phyloP scores from a whole-genome alignment of 2,113 vertebrate species.

The Sprattus sprattus region DNA sequence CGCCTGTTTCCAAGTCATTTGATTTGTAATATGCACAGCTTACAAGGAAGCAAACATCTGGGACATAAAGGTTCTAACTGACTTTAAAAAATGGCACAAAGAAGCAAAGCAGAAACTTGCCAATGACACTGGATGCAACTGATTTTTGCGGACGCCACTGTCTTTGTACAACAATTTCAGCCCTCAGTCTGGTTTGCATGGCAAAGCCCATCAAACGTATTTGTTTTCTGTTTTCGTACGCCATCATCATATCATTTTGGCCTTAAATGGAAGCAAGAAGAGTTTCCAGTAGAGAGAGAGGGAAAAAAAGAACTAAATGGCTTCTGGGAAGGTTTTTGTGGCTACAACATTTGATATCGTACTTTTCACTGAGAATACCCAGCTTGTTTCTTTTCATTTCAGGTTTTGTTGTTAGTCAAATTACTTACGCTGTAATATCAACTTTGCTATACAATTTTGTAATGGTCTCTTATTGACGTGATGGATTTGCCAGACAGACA shows the following conservation, averaged over 20 bases:
- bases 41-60: neutral
- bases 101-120: neutral
- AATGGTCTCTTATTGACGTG: neutral
- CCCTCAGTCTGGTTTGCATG: neutral
- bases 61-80: neutral
- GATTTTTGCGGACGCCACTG: neutral
- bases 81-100: neutral
- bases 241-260: neutral
- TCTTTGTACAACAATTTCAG: neutral
- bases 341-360: neutral
- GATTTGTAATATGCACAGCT: too few species aligned
- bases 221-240: constrained; percentile 1
- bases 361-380: neutral
- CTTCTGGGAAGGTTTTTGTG: neutral
- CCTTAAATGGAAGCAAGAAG: neutral
- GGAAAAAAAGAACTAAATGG: neutral
- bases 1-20: neutral
- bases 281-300: neutral
- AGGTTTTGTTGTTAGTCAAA: neutral
- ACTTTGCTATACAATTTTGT: neutral
- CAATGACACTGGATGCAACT: neutral
- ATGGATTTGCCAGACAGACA: neutral
- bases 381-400: neutral
- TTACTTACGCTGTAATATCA: neutral
- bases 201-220: neutral